Evolutionary conservation across 2,888 invertebrate species (phyloP).

Genomic region (Steromphala cineraria): DNA sequence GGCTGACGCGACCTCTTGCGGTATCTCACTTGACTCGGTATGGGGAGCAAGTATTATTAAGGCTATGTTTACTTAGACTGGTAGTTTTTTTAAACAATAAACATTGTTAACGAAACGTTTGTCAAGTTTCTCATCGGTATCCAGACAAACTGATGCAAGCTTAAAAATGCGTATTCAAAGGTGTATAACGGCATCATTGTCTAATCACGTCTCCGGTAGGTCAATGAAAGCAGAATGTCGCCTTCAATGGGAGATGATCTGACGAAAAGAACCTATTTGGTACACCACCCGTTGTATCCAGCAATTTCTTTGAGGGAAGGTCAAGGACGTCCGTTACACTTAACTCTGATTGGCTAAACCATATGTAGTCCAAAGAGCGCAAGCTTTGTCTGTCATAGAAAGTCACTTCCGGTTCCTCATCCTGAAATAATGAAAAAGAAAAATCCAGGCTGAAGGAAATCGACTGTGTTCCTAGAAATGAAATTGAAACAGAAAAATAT

Average conservation of each 20-base stretch:
- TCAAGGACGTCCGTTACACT: conserved; percentile 63
- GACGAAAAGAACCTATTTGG: conserved; percentile 70
- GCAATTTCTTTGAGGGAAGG: conserved; percentile 44
- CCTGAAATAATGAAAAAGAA: conserved; percentile 45
- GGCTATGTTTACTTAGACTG: too few species aligned
- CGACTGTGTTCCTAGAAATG: neutral
- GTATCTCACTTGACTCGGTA: too few species aligned
- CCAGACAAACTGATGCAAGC: too few species aligned
- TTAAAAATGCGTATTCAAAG: too few species aligned
- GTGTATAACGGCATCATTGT: too few species aligned
- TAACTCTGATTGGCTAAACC: conserved; percentile 61
- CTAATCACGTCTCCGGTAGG: neutral
- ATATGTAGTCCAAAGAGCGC: conserved; percentile 68
- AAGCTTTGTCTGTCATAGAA: conserved; percentile 53
- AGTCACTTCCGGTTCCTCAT: conserved; percentile 63
- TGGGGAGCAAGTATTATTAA: too few species aligned
- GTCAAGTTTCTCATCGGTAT: too few species aligned
- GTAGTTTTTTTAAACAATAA: too few species aligned
- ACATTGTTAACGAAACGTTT: too few species aligned
- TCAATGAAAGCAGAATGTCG: conserved; percentile 57
- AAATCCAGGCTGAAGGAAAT: neutral
- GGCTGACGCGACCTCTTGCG: too few species aligned
- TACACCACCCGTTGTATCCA: conserved; percentile 58
- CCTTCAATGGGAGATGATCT: conserved; percentile 72
- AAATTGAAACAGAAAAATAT: too few species aligned